These are phyloP conservation scores for Lepidothrix coronata DNA, from an alignment of 2,113 vertebrate genomes.

Conservation along the genomic window DNA sequence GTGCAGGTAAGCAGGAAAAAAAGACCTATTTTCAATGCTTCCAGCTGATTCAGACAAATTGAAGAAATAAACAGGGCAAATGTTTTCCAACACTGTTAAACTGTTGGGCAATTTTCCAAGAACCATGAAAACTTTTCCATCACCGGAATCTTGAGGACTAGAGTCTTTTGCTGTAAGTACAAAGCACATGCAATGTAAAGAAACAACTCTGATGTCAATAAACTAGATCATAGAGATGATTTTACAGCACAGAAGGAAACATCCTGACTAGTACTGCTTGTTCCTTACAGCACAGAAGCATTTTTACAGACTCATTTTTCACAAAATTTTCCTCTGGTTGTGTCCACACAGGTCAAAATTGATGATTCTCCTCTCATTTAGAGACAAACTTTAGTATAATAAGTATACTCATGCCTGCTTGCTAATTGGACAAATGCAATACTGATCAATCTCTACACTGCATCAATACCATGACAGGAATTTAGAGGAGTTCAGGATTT, in stretches of 20 bases:
- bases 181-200: background rate
- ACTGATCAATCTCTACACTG: background rate
- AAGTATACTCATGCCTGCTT: background rate
- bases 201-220: background rate
- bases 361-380: background rate
- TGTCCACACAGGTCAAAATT: background rate
- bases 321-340: background rate
- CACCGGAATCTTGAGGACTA: background rate
- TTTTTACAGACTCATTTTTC: background rate
- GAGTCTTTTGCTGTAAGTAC: background rate
- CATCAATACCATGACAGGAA: background rate
- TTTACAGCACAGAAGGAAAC: background rate
- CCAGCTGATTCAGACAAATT: background rate
- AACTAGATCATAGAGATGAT: background rate
- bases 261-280: background rate
- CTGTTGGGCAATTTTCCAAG: background rate
- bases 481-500: background rate
- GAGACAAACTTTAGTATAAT: background rate
- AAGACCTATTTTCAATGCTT: background rate
- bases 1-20: background rate
- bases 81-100: background rate
- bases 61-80: background rate
- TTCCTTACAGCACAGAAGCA: background rate
- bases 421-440: background rate
- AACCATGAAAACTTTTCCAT: background rate